Conservation (phyloP, 2,113 vertebrate genomes). For the Diglossa brunneiventris region DNA sequence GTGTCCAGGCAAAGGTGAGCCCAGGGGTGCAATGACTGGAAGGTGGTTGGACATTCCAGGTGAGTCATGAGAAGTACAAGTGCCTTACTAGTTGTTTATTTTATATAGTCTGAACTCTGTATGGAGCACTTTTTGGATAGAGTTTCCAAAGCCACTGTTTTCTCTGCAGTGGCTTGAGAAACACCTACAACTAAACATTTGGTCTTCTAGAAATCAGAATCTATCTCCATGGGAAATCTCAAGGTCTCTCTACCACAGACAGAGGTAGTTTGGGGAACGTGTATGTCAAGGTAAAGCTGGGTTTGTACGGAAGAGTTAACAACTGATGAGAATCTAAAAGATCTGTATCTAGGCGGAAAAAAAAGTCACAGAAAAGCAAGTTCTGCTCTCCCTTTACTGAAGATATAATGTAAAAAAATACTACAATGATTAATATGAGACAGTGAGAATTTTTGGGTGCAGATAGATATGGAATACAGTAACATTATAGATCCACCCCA, state of each 20-base stretch:
- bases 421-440: background rate
- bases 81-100: background rate
- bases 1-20: background rate
- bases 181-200: background rate
- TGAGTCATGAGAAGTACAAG: background rate
- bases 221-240: background rate
- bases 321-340: background rate
- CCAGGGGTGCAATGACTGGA: background rate
- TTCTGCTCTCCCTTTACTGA: background rate
- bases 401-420: background rate
- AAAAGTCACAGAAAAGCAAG: background rate
- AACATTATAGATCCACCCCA: background rate
- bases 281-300: background rate
- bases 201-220: background rate
- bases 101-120: background rate
- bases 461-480: background rate
- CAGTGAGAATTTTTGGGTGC: background rate
- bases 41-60: background rate
- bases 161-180: background rate
- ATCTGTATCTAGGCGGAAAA: background rate
- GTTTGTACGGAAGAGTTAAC: background rate
- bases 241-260: background rate
- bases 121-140: background rate
- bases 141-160: background rate
- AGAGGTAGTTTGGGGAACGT: background rate